These are phyloP conservation scores for Nasalis larvatus DNA, from an alignment of 2,113 vertebrate species.

Conservation along the genomic window DNA sequence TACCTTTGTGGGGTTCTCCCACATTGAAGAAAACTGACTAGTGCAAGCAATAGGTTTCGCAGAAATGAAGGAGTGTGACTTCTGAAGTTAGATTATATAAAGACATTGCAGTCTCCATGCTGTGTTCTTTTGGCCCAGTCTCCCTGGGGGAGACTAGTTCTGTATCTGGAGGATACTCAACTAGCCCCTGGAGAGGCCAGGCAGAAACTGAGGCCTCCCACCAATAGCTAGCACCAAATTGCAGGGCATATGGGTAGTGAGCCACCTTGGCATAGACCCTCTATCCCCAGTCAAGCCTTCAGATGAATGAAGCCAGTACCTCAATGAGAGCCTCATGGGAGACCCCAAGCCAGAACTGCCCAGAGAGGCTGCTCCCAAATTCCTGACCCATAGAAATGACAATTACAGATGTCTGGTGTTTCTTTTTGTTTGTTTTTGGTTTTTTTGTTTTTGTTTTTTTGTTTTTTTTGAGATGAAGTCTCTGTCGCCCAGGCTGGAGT, in stretches of 20 bases:
- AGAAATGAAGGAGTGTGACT: not conserved
- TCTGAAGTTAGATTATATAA: not conserved
- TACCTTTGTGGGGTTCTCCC: not conserved
- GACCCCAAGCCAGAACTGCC: not conserved
- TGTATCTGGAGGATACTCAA: not conserved
- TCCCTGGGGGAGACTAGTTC: not conserved
- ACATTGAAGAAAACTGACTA: not conserved
- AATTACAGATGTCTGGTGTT: too few species aligned
- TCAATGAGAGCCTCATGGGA: not conserved
- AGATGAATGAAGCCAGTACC: not conserved
- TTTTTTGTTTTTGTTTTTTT: too few species aligned
- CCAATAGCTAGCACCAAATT: not conserved
- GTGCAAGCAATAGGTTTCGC: too few species aligned
- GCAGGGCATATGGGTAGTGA: not conserved
- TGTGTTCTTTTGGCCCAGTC: not conserved
- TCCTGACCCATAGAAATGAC: not conserved
- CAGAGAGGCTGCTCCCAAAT: not conserved
- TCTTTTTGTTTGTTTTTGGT: too few species aligned
- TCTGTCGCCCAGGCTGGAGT: too few species aligned
- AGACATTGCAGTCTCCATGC: not conserved
- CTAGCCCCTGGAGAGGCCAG: not conserved
- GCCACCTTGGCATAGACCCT: too few species aligned
- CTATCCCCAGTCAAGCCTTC: not conserved
- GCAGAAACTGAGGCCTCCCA: not conserved
- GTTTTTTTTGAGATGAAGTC: too few species aligned